Evolutionary conservation across 2,113 vertebrate genomes (phyloP), one percentile per base, ranked within the genome.

Genomic region (Zosterops lateralis): DNA sequence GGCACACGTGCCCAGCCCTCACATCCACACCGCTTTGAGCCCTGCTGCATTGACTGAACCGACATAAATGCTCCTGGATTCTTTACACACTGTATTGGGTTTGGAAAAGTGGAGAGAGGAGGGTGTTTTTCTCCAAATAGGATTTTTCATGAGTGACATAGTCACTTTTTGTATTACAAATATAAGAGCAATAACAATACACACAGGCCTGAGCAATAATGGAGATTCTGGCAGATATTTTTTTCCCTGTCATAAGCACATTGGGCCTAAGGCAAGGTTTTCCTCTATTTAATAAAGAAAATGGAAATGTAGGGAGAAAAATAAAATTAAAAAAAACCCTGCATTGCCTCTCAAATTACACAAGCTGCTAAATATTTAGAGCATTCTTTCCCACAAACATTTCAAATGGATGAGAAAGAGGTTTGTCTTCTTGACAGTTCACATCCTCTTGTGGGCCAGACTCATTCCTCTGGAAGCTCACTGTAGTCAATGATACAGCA

Each of bases 281-380:
- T 73, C 72, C 44, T 92, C 62, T 91, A 57, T 93, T 96, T 95
- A 96, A 95, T 93, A 95, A 91, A 92, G 83, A 93, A 96, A 95
- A 92, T 76, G 54, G 66, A 90, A 91, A 92, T 75, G 51, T 88
- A 85, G 65, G 21, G 56, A 77, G 51, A 77, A 96, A 96, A 88
- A 65, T 64, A 92, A 92, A 95, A 92, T 61, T 61, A 10, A 71
- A 74, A 71, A 68, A 56, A 31, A 3, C 0, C 1, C 56, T 26
- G 50, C 56, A 56, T 8, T 83, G 73, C 76, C 80, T 95, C 91
- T 92, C 88, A 95, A 82, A 96, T 95, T 95, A 92, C 29, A 94
- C 66, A 92, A 80, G n/a, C 78, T 94, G 84, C 90, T 96, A 95
- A 96, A 97, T 96, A 96, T 96, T 96, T 95, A 95, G 85, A 81